These are phyloP conservation scores for Anguilla obscura DNA, from an alignment of 2,797 vertebrate species.

Conservation along the genomic window DNA sequence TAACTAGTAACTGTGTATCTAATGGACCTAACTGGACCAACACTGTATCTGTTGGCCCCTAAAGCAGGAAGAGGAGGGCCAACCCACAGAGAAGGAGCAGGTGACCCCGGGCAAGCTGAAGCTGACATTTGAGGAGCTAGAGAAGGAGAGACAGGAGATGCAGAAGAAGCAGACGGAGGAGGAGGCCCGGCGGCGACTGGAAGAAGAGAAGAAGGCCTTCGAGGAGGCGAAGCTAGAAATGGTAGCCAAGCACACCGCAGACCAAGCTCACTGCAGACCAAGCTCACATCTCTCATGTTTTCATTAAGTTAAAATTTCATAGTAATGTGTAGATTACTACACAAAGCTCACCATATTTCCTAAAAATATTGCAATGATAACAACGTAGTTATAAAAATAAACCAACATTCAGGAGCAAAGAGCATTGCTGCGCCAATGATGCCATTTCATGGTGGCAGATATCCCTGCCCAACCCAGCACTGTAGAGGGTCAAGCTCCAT, in stretches of 20 bases:
- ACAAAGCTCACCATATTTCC: too few species aligned
- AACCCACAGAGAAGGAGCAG: constrained; percentile 65
- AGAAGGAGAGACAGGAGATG: constrained; percentile 88
- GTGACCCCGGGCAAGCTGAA: constrained; percentile 86
- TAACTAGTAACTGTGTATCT: background rate
- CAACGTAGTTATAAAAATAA: too few species aligned
- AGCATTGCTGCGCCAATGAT: too few species aligned
- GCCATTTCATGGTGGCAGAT: too few species aligned
- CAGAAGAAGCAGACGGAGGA: constrained; percentile 83
- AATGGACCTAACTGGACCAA: background rate
- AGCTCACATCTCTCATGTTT: background rate
- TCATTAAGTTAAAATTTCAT: background rate
- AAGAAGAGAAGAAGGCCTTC: constrained; percentile 87
- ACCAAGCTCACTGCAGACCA: background rate
- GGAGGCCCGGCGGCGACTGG: constrained; percentile 82
- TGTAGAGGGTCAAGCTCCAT: too few species aligned
- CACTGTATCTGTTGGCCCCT: constrained; percentile 36
- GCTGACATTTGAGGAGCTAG: constrained; percentile 91
- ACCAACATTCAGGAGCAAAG: too few species aligned
- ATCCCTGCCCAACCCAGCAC: too few species aligned
- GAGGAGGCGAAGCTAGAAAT: constrained; percentile 85
- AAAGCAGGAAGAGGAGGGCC: constrained; percentile 72
- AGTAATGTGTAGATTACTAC: too few species aligned
- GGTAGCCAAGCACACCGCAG: constrained; percentile 63
- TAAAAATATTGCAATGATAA: too few species aligned